phyloP scores from a whole-genome alignment of 2,113 vertebrate species.

The Muscicapa adusta region DNA sequence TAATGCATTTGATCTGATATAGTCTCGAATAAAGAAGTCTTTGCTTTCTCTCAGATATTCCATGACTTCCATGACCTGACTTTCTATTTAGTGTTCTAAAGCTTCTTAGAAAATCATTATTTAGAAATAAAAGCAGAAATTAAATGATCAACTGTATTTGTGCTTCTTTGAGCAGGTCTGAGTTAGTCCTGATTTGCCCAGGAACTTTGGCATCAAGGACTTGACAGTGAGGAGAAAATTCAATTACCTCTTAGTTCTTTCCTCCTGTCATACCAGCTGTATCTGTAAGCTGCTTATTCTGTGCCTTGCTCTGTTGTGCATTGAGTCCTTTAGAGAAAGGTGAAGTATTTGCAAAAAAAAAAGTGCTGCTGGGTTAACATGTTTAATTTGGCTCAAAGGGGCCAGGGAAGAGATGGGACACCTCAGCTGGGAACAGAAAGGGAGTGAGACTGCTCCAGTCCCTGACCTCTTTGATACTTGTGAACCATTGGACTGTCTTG shows the following conservation, averaged over 20 bases:
- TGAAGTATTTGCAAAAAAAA: neutral
- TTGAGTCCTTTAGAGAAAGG: neutral
- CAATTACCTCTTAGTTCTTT: fast-evolving
- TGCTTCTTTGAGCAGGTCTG: neutral
- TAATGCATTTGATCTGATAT: neutral
- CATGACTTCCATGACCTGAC: neutral
- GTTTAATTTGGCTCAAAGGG: neutral
- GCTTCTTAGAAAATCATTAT: neutral
- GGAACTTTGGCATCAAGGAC: neutral
- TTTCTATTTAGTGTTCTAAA: neutral
- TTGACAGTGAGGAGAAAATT: neutral
- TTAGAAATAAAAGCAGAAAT: neutral
- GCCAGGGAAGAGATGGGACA: neutral
- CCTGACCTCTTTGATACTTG: neutral
- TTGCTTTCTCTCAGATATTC: neutral
- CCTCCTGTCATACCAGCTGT: neutral
- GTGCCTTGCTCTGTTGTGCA: neutral
- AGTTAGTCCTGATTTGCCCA: neutral
- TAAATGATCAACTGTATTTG: neutral
- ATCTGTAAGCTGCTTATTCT: neutral
- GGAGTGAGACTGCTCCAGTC: neutral
- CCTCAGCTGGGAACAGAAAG: neutral
- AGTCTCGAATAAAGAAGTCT: neutral
- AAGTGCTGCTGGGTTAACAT: neutral
- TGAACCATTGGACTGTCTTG: neutral